Conservation (phyloP, 2,888 invertebrate genomes). For the Phaedon cochleariae region DNA sequence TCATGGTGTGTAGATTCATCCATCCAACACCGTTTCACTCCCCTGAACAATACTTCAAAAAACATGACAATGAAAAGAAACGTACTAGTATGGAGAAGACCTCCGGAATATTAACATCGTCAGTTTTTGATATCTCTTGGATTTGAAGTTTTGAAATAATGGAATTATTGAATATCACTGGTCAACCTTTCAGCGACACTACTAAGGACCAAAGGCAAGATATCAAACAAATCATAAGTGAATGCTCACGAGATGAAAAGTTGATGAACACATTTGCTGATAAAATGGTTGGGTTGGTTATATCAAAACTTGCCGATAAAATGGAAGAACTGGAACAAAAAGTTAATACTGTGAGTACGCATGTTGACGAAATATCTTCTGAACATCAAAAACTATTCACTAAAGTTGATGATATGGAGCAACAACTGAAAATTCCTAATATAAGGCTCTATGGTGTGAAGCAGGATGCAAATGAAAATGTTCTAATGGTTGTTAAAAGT, state of each 20-base stretch:
- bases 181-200: too few relatives aligned
- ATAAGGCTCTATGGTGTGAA: neutral
- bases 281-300: too few relatives aligned
- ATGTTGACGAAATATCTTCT: neutral
- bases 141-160: too few relatives aligned
- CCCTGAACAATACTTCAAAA: too few relatives aligned
- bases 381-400: neutral
- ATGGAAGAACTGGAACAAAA: neutral
- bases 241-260: neutral
- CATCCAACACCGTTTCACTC: too few relatives aligned
- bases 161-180: too few relatives aligned
- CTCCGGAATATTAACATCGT: too few relatives aligned
- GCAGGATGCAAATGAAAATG: neutral
- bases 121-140: too few relatives aligned
- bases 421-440: neutral
- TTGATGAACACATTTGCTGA: neutral
- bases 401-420: neutral
- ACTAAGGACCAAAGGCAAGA: slow-evolving; percentile 1
- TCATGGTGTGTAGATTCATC: too few relatives aligned
- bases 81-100: too few relatives aligned
- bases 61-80: too few relatives aligned
- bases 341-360: neutral
- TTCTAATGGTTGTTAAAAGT: neutral
- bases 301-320: too few relatives aligned
- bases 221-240: neutral